Conservation (phyloP, 2,113 vertebrate genomes). For the Pterocles burchelli region DNA sequence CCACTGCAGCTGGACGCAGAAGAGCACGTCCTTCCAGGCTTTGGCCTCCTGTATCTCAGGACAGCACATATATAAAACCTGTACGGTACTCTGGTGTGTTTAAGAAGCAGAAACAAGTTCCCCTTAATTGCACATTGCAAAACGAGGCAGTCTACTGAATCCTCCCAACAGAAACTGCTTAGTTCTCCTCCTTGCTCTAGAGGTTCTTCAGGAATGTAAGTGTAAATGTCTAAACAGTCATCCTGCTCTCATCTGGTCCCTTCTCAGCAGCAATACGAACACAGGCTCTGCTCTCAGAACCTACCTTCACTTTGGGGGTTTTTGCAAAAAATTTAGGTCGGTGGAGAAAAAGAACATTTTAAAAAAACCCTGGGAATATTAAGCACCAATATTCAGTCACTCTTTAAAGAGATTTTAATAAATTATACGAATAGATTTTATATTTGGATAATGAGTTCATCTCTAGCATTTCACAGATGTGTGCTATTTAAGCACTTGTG, state of each 20-base stretch:
- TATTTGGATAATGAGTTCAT: constrained; percentile 61
- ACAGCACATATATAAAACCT: neutral
- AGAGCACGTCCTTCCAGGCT: neutral
- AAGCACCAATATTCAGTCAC: neutral
- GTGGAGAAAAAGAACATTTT: neutral
- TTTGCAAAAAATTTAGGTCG: neutral
- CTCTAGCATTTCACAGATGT: constrained; percentile 57
- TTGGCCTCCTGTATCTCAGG: neutral
- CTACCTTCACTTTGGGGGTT: neutral
- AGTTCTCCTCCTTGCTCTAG: neutral
- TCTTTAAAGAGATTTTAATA: constrained; percentile 58
- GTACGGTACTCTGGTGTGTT: neutral
- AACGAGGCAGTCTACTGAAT: neutral
- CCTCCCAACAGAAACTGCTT: neutral
- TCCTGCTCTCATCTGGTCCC: neutral
- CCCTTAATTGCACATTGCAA: neutral
- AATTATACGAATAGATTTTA: constrained; percentile 55
- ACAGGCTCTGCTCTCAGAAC: neutral
- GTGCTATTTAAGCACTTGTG: constrained; percentile 62
- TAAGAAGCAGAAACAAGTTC: neutral
- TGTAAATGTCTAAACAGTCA: neutral
- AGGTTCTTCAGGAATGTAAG: neutral
- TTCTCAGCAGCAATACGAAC: neutral
- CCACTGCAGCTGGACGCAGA: neutral
- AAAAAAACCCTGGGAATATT: neutral